phyloP scores from a whole-genome alignment of 2,888 invertebrate species.

The Lumbricus terrestris region DNA sequence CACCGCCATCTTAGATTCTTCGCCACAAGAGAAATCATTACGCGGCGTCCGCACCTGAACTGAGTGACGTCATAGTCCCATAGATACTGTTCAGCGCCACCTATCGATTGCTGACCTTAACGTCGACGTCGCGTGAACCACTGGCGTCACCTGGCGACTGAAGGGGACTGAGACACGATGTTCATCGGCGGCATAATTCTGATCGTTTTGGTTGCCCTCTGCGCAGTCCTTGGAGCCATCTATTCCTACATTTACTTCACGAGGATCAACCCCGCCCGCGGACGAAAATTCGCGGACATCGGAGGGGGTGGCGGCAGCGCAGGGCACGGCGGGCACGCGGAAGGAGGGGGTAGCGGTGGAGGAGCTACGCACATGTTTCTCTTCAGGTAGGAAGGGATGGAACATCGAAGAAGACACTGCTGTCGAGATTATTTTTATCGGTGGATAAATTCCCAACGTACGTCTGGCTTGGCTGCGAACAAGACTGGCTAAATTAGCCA shows the following conservation, averaged over 20 bases:
- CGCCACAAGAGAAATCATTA: neutral
- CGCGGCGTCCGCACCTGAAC: neutral
- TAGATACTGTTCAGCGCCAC: neutral
- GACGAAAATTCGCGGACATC: slow-evolving; percentile 31
- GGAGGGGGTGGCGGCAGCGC: slow-evolving; percentile 18
- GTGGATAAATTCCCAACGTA: neutral
- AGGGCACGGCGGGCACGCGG: slow-evolving; percentile 12
- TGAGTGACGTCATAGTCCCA: neutral
- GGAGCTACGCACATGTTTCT: slow-evolving; percentile 31
- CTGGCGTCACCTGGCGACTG: neutral
- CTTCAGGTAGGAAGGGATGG: slow-evolving; percentile 21
- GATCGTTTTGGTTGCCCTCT: slow-evolving; percentile 36
- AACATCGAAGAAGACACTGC: neutral
- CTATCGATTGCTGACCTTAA: neutral
- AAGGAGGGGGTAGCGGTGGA: neutral
- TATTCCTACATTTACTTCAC: slow-evolving; percentile 42
- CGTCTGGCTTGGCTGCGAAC: neutral
- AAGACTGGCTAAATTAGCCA: neutral
- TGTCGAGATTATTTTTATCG: too few relatives aligned
- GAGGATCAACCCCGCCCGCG: slow-evolving; percentile 37
- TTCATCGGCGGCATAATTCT: slow-evolving; percentile 33
- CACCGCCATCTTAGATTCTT: neutral
- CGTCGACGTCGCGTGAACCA: neutral
- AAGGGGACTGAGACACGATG: slow-evolving; percentile 16
- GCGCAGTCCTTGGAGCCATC: slow-evolving; percentile 37